Conservation (phyloP, 2,888 invertebrate species). For the Drosophila borborema region DNA sequence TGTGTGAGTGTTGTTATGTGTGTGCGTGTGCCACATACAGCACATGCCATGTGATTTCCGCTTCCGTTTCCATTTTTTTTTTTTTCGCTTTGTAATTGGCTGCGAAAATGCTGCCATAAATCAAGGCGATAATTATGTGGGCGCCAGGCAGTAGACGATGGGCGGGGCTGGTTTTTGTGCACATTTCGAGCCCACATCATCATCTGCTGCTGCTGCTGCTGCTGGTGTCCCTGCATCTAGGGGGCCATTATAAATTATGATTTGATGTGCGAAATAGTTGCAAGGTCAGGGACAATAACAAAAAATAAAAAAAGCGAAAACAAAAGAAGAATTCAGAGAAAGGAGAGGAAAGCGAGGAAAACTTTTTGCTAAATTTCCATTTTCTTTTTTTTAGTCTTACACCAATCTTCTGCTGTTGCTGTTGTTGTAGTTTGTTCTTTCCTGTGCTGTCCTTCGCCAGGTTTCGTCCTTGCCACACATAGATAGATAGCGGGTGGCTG, state of each 20-base stretch:
- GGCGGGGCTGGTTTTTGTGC: background rate
- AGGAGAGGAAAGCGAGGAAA: background rate
- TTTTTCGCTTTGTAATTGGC: constrained; percentile 71
- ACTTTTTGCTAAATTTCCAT: constrained; percentile 22
- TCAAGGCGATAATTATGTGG: constrained; percentile 82
- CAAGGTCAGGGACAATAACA: constrained; percentile 34
- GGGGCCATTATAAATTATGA: constrained; percentile 68
- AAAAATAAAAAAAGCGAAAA: too few species aligned
- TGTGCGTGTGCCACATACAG: constrained; percentile 33
- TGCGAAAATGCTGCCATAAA: constrained; percentile 78
- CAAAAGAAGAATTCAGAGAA: background rate
- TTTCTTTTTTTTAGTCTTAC: background rate
- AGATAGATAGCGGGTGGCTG: constrained; percentile 1
- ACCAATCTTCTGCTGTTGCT: background rate
- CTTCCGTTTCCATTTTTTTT: constrained; percentile 41
- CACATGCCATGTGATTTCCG: constrained; percentile 59
- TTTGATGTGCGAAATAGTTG: constrained; percentile 72
- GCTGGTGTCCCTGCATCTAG: background rate
- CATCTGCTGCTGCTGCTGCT: constrained; percentile 7
- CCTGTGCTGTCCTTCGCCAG: constrained; percentile 29
- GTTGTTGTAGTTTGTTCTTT: too few species aligned
- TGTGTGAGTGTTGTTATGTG: constrained; percentile 1
- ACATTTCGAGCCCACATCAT: constrained; percentile 9
- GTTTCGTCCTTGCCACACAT: constrained; percentile 43
- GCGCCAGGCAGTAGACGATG: constrained; percentile 59